Evolutionary conservation across 2,888 invertebrate genomes (phyloP).

Genomic region (Temnothorax ravouxi): DNA sequence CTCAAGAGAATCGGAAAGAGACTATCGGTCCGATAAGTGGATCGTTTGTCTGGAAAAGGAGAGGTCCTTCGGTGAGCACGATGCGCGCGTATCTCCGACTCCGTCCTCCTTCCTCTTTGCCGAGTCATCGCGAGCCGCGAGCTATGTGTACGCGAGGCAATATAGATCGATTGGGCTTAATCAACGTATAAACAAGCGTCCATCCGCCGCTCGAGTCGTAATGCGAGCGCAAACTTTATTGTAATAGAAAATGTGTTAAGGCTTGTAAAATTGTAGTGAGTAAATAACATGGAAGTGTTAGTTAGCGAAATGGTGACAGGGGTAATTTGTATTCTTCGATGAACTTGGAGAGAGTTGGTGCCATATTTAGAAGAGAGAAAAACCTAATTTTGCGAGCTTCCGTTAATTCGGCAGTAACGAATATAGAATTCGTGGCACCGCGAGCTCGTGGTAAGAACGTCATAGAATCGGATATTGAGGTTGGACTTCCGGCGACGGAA

Average conservation of each 20-base stretch:
- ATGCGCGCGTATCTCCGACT: constrained; percentile 59
- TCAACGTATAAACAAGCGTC: constrained; percentile 67
- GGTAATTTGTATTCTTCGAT: no score
- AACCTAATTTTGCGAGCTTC: no score
- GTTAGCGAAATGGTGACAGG: no score
- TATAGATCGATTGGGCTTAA: constrained; percentile 72
- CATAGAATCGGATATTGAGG: constrained; percentile 53
- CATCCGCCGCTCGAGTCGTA: constrained; percentile 18
- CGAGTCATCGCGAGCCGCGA: constrained; percentile 49
- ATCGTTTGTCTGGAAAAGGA: constrained; percentile 77
- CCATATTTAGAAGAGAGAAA: no score
- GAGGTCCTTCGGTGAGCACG: constrained; percentile 72
- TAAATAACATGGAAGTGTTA: no score
- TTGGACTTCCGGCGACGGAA: constrained; percentile 50
- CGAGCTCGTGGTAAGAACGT: constrained; percentile 22
- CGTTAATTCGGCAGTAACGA: not conserved
- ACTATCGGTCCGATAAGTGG: constrained; percentile 69
- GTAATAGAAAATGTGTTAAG: constrained; percentile 74
- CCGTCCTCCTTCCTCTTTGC: constrained; percentile 7
- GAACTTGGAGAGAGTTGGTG: no score
- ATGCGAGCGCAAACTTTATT: constrained; percentile 34
- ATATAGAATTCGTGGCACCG: constrained; percentile 10
- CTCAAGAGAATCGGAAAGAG: constrained; percentile 64
- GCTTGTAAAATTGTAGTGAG: constrained; percentile 19
- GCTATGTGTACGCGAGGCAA: constrained; percentile 57